Evolutionary conservation across 2,888 invertebrate species (phyloP), one percentile per base, ranked within the genome.

Genomic region (Pterobdella sp.): DNA sequence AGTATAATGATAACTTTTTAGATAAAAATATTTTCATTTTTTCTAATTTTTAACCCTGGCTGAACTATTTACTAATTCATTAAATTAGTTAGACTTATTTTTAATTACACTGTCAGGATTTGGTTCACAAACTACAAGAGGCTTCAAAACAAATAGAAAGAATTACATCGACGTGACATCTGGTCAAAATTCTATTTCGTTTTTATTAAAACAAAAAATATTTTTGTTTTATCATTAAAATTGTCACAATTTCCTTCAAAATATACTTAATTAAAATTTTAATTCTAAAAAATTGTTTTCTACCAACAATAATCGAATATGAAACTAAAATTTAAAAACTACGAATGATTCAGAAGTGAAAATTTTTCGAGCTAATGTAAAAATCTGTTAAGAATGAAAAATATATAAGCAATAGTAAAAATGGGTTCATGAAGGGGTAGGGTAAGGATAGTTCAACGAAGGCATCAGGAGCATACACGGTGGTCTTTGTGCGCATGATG

Each of bases 121-220:
- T 69, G 1, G 52, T 69, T 31, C 31, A 2, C 29, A 69, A 69
- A 32, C 32, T 69, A 3, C 69, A 69, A 34, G 69, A 69, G n/a
- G 69, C 69, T n/a, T 37, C 31, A 18, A 69, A 69, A 52, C 37
- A 49, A 29, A 37, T 69, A 14, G 69, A 69, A 18, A 69, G 37
- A 18, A 26, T 52, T 1, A 32, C 69, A 18, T 34, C 49, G n/a
- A 18, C n/a, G n/a, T 56, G 60, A 56, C n/a, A 56, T 56, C 60
- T 22, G n/a, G 18, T n/a, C 4, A 56, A 56, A 26, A 22, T 26
- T 56, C 60, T 18, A 26, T 56, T 3, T 56, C n/a, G 3, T 56
- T 56, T n/a, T n/a, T 7, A 56, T 56, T n/a, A 14, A 26, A 4
- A 4, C 26, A 26, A 4, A 56, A 22, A 18, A 56, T 42, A n/a